A percentile compares a stretch with the other conserved stretches of the same genome.
Conservation (phyloP, 2,888 invertebrate species). For the Ennomos erosarius region DNA sequence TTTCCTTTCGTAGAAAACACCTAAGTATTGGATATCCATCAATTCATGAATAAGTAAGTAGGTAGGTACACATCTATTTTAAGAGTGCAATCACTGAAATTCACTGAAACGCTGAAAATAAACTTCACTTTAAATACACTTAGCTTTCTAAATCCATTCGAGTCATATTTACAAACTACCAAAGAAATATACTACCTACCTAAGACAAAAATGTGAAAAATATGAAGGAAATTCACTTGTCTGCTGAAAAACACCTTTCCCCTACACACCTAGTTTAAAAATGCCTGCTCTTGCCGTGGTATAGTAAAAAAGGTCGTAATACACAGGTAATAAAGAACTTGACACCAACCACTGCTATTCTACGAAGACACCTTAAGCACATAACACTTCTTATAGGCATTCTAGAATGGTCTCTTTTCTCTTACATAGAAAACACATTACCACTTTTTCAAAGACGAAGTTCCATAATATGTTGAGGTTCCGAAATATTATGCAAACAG, state of each 20-base stretch:
- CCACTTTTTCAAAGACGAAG: background rate
- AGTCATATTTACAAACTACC: conserved; percentile 1
- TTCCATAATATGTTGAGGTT: conserved; percentile 23
- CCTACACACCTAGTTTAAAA: conserved; percentile 6
- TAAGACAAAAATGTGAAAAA: background rate
- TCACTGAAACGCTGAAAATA: conserved; percentile 1
- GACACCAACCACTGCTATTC: conserved; percentile 1
- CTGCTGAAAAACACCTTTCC: conserved; percentile 13
- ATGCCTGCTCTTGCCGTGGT: background rate
- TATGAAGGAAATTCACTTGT: conserved; percentile 5
- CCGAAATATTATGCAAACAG: conserved; percentile 56
- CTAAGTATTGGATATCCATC: background rate
- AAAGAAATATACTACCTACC: background rate
- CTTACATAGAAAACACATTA: background rate
- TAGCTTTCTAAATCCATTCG: background rate
- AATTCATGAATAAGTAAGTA: background rate
- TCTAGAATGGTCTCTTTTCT: background rate
- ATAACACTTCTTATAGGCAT: background rate
- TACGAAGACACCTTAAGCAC: background rate
- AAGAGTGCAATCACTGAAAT: conserved; percentile 6
- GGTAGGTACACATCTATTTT: conserved; percentile 1
- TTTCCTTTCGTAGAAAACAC: background rate
- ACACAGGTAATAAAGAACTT: conserved; percentile 12
- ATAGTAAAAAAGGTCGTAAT: conserved; percentile 15
- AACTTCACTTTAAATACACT: background rate